These are phyloP conservation scores for Tipula helvola DNA, from an alignment of 2,888 invertebrate genomes.

Conservation along the genomic window DNA sequence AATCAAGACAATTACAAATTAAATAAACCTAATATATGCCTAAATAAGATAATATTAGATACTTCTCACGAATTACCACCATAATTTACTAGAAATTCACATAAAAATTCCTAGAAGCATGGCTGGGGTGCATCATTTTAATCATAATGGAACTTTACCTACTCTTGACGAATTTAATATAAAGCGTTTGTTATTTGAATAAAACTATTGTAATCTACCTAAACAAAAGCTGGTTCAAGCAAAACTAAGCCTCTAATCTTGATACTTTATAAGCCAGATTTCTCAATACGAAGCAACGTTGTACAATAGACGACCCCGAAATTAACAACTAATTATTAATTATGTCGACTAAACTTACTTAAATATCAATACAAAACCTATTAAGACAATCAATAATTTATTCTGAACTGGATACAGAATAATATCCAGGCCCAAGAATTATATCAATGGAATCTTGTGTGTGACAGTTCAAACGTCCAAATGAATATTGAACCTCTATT, in stretches of 20 bases:
- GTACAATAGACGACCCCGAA: not conserved
- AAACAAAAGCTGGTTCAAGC: not conserved
- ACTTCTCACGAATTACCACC: not conserved
- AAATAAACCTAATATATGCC: not conserved
- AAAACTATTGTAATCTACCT: not conserved
- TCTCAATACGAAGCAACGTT: not conserved
- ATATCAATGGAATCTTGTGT: not conserved
- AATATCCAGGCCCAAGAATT: not conserved
- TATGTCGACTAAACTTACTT: not conserved
- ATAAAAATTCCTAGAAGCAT: not conserved
- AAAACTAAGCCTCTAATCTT: not conserved
- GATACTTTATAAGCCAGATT: not conserved
- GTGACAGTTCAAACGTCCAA: constrained; percentile 8
- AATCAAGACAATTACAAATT: not conserved
- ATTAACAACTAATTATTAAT: not conserved
- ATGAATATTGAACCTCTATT: not conserved
- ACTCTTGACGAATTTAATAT: not conserved
- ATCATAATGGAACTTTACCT: not conserved
- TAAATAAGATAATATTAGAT: not conserved
- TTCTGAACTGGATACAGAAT: not conserved
- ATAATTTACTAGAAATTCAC: not conserved
- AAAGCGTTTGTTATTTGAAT: not conserved
- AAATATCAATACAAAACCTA: not conserved
- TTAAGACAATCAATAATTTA: not conserved
- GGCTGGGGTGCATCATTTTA: not conserved